Conservation (phyloP, 2,888 invertebrate species). For the Willowsia nigromaculata region DNA sequence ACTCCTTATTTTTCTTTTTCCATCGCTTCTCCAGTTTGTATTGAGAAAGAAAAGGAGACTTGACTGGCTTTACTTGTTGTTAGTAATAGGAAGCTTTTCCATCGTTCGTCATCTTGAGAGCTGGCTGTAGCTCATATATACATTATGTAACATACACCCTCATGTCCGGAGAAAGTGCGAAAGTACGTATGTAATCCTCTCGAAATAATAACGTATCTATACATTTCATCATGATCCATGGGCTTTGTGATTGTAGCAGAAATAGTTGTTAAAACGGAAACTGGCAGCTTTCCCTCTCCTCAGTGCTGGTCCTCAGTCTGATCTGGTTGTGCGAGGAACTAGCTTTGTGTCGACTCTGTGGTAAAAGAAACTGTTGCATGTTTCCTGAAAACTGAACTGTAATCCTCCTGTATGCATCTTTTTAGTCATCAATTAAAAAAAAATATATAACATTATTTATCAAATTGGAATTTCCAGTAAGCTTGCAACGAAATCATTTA, state of each 20-base stretch:
- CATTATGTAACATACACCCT: background rate
- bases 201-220: constrained; percentile 31
- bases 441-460: too few relatives aligned
- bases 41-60: background rate
- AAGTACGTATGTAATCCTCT: constrained; percentile 45
- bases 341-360: background rate
- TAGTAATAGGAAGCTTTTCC: constrained; percentile 57
- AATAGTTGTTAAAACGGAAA: constrained; percentile 48
- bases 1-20: background rate
- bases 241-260: constrained; percentile 16
- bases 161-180: background rate
- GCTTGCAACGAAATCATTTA: too few relatives aligned
- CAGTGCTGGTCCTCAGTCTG: constrained; percentile 14
- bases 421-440: too few relatives aligned
- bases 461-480: too few relatives aligned
- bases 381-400: background rate
- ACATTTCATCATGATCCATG: constrained; percentile 39
- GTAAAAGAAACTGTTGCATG: constrained; percentile 28
- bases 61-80: constrained; percentile 44
- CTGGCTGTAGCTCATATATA: too few relatives aligned
- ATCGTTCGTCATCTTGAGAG: constrained; percentile 31
- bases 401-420: too few relatives aligned
- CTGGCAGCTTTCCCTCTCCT: constrained; percentile 1
- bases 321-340: background rate
- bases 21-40: background rate